phyloP scores from a whole-genome alignment of 2,113 vertebrate genomes.

The Neogobius melanostomus region DNA sequence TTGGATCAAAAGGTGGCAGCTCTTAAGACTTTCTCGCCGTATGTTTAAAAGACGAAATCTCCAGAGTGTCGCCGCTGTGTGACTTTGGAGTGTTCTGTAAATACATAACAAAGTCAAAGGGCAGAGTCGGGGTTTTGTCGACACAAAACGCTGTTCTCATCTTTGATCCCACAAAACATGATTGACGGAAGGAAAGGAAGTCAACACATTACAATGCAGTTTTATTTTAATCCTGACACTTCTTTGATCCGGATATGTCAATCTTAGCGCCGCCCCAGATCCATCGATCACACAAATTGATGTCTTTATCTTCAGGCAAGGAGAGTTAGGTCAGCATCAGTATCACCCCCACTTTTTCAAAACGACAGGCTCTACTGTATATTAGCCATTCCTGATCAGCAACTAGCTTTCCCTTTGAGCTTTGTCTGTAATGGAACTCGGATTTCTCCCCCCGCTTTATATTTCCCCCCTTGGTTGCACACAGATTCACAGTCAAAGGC shows the following conservation, averaged over 20 bases:
- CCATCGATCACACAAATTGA: constrained; percentile 25
- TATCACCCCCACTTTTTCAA: constrained; percentile 30
- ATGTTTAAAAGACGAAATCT: constrained; percentile 15
- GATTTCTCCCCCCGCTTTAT: constrained; percentile 9
- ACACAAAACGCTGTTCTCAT: background rate
- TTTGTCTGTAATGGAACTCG: background rate
- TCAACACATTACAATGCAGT: constrained; percentile 8
- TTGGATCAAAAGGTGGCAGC: background rate
- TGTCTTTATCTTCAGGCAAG: constrained; percentile 28
- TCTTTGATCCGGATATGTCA: constrained; percentile 29
- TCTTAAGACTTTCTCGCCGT: constrained; percentile 1
- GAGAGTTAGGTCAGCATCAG: constrained; percentile 33
- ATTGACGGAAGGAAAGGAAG: background rate
- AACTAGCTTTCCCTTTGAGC: constrained; percentile 13
- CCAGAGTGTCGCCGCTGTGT: background rate
- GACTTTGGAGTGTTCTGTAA: constrained; percentile 12
- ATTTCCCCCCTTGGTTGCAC: constrained; percentile 21
- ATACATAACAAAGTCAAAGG: constrained; percentile 10
- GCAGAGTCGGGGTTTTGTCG: constrained; percentile 11
- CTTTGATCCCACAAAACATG: background rate
- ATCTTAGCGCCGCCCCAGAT: constrained; percentile 29
- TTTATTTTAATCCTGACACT: constrained; percentile 27
- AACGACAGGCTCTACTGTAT: background rate
- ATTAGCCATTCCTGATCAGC: background rate
- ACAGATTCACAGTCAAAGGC: constrained; percentile 11